Evolutionary conservation across 2,113 vertebrate genomes (phyloP).

Genomic region (Halichoeres trimaculatus): DNA sequence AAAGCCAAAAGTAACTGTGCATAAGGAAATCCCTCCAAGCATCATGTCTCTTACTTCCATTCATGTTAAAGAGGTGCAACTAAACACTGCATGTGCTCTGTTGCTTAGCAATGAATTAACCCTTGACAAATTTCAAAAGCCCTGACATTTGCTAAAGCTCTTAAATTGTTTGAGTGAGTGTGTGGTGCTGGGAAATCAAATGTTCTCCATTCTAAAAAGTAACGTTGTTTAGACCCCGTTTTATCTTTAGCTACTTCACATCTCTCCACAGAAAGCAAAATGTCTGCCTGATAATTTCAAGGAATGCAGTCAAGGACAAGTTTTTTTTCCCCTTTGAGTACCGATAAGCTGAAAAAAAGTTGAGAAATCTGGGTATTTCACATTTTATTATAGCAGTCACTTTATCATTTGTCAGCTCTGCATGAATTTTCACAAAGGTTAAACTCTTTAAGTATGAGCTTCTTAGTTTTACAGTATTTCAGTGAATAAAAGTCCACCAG

Average conservation of each 20-base stretch:
- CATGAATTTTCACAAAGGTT: too few species aligned
- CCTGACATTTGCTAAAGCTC: not conserved
- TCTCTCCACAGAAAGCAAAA: not conserved
- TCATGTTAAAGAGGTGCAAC: not conserved
- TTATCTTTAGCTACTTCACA: not conserved
- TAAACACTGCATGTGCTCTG: not conserved
- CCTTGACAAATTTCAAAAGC: not conserved
- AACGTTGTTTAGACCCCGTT: not conserved
- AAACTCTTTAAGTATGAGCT: too few species aligned
- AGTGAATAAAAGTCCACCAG: too few species aligned
- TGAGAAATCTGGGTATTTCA: too few species aligned
- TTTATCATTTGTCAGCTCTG: too few species aligned
- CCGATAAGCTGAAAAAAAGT: not conserved
- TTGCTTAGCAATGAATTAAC: constrained; percentile 10
- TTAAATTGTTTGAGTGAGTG: not conserved
- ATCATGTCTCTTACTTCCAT: not conserved
- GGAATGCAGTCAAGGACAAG: not conserved
- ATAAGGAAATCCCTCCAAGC: not conserved
- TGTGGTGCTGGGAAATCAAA: not conserved
- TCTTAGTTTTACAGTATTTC: too few species aligned
- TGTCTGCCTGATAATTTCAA: not conserved
- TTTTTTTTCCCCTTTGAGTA: not conserved
- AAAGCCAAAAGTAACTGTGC: not conserved
- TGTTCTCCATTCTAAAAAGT: not conserved
- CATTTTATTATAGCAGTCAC: too few species aligned